Evolutionary conservation across 2,797 vertebrate species (phyloP).

Genomic region (Sebastes minor): DNA sequence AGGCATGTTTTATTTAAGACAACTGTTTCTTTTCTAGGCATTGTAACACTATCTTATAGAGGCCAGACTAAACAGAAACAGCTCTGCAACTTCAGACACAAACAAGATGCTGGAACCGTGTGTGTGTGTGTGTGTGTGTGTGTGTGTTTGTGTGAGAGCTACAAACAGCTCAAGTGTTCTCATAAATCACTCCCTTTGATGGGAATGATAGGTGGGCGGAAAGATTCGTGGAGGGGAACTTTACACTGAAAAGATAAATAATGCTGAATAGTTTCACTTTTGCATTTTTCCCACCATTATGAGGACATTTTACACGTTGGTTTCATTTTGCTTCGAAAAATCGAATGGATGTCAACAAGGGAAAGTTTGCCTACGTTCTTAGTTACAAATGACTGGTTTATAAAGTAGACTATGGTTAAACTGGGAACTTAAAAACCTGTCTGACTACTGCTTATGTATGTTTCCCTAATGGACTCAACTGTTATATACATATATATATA

Average conservation of each 20-base stretch:
- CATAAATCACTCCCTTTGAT: background rate
- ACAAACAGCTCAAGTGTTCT: background rate
- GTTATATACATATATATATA: too few relatives aligned
- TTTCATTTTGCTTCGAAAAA: background rate
- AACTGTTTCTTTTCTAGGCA: background rate
- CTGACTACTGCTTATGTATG: background rate
- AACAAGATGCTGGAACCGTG: constrained; percentile 31
- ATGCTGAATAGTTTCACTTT: background rate
- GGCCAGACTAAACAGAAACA: constrained; percentile 43
- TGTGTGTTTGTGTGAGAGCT: background rate
- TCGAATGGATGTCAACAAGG: background rate
- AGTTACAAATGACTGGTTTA: background rate
- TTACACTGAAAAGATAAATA: background rate
- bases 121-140: background rate
- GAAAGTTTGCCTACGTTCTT: background rate
- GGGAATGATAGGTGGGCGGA: background rate
- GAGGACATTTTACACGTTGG: background rate
- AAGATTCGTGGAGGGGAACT: background rate
- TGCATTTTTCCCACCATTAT: background rate
- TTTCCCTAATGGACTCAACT: background rate
- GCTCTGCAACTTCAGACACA: background rate
- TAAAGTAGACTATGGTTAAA: background rate
- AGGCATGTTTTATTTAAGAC: background rate
- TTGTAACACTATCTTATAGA: background rate
- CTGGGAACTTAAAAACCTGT: background rate